Conservation (phyloP, 1,140 invertebrate species). For the Parasteatoda tepidariorum region DNA sequence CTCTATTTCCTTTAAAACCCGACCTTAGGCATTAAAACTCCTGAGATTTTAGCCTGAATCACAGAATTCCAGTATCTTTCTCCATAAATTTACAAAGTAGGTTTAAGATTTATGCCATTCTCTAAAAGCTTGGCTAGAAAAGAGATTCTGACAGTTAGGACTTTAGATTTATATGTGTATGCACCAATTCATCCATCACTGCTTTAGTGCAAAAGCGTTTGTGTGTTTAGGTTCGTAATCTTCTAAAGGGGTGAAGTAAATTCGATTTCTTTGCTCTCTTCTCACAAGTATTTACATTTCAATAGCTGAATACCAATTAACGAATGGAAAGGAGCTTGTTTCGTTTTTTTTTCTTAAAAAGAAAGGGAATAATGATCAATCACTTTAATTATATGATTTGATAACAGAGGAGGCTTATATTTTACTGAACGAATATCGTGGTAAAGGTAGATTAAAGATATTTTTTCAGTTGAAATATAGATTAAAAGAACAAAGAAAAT, state of each 20-base stretch:
- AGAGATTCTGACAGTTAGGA: background rate
- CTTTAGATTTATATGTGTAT: background rate
- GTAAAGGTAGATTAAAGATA: no score
- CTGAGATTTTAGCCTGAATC: no score
- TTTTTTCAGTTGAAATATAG: no score
- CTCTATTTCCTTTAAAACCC: no score
- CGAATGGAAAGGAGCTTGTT: background rate
- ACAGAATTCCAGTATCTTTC: no score
- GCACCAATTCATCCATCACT: background rate
- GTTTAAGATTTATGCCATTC: background rate
- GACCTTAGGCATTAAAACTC: no score
- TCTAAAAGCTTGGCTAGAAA: background rate
- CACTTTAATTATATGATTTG: no score
- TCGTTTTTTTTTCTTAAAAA: background rate
- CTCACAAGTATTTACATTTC: background rate
- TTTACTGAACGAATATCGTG: no score
- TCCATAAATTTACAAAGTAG: background rate
- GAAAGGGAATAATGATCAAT: no score
- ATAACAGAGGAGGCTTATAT: no score
- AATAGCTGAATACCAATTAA: background rate
- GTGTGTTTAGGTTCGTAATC: background rate
- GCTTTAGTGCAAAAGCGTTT: background rate
- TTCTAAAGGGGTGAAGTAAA: background rate
- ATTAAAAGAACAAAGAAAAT: no score
- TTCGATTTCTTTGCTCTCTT: background rate